Conservation (phyloP, 2,888 invertebrate species). For the Xestia rhomboidea region DNA sequence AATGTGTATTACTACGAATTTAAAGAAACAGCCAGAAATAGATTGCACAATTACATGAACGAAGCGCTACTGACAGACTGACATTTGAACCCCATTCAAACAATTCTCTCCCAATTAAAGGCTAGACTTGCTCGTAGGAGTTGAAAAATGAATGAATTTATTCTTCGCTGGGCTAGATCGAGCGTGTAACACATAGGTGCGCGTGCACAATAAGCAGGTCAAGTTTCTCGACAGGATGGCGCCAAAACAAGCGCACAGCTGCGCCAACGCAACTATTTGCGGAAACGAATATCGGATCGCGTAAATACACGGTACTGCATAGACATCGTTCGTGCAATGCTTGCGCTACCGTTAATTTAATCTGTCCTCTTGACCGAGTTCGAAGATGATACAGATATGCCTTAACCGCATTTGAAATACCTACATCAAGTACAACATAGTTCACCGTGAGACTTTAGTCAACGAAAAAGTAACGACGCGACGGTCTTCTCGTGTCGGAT, state of each 20-base stretch:
- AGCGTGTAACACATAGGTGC: constrained; percentile 55
- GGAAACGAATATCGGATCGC: constrained; percentile 76
- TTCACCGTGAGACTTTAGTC: not conserved
- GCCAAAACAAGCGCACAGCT: constrained; percentile 81
- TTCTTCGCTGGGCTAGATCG: constrained; percentile 48
- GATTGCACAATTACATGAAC: constrained; percentile 49
- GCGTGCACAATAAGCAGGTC: constrained; percentile 73
- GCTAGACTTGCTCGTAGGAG: constrained; percentile 51
- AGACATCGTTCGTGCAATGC: constrained; percentile 63
- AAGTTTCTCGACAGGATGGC: constrained; percentile 77
- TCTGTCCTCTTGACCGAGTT: constrained; percentile 68
- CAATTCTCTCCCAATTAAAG: constrained; percentile 57
- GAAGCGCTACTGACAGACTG: constrained; percentile 46
- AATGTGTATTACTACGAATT: not conserved
- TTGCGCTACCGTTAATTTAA: constrained; percentile 63
- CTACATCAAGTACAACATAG: not conserved
- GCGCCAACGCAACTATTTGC: constrained; percentile 82
- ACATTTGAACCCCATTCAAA: constrained; percentile 56
- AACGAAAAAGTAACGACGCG: constrained; percentile 11
- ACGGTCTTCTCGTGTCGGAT: constrained; percentile 10
- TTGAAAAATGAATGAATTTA: constrained; percentile 64
- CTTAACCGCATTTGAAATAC: constrained; percentile 11
- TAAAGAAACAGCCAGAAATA: constrained; percentile 35
- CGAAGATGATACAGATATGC: constrained; percentile 16
- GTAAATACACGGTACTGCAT: constrained; percentile 56